These are phyloP conservation scores for Tetragonisca angustula DNA, from an alignment of 2,888 invertebrate species.

Conservation along the genomic window DNA sequence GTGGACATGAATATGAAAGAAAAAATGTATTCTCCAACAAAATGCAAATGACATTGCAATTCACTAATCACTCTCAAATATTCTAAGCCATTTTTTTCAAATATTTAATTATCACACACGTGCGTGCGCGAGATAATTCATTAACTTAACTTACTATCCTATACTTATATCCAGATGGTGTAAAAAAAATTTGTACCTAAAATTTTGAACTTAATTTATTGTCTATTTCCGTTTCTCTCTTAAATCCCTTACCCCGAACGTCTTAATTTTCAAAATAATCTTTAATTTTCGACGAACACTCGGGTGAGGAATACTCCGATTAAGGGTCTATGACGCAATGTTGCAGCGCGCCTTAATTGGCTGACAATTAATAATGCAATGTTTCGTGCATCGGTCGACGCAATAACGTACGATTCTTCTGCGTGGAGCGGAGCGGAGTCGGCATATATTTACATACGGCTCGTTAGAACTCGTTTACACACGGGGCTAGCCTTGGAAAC, in stretches of 20 bases:
- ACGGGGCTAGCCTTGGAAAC: slow-evolving; percentile 57
- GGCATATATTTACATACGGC: slow-evolving; percentile 31
- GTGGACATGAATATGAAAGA: too few species aligned
- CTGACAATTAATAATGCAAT: slow-evolving; percentile 73
- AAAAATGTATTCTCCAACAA: too few species aligned
- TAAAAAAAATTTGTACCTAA: too few species aligned
- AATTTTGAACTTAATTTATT: too few species aligned
- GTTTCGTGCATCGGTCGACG: slow-evolving; percentile 59
- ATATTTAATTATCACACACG: too few species aligned
- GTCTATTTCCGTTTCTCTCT: not conserved
- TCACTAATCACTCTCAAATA: too few species aligned
- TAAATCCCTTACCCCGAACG: not conserved
- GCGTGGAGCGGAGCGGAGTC: slow-evolving; percentile 62
- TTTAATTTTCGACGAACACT: slow-evolving; percentile 38
- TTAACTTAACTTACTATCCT: too few species aligned
- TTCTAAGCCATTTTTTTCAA: too few species aligned
- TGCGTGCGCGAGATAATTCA: too few species aligned
- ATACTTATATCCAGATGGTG: too few species aligned
- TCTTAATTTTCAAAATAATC: slow-evolving; percentile 44
- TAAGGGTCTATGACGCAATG: slow-evolving; percentile 46
- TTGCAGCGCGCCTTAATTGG: slow-evolving; percentile 70
- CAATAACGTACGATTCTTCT: slow-evolving; percentile 47
- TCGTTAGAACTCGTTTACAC: slow-evolving; percentile 69
- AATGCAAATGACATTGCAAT: too few species aligned
- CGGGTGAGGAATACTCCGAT: slow-evolving; percentile 21